phyloP scores from a whole-genome alignment of 2,888 invertebrate species.

The Dugesia japonica region DNA sequence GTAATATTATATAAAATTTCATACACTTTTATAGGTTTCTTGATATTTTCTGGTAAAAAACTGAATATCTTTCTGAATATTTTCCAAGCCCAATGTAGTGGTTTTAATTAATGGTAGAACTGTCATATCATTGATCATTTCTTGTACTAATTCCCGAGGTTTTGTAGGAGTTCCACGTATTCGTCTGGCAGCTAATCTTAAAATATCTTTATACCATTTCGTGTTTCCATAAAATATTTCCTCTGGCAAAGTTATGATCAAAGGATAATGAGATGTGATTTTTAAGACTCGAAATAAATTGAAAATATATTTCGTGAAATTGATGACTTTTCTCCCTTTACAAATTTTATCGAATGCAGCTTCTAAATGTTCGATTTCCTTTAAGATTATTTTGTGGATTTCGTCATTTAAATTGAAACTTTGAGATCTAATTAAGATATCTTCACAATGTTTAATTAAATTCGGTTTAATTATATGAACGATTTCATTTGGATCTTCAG shows the following conservation, averaged over 20 bases:
- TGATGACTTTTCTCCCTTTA: background rate
- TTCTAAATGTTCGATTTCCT: background rate
- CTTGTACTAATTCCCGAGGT: background rate
- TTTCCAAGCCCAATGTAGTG: background rate
- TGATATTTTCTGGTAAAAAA: slow-evolving; percentile 12
- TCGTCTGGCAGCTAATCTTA: background rate
- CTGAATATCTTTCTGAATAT: background rate
- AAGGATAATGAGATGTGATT: background rate
- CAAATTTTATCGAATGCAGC: background rate
- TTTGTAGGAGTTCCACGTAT: background rate
- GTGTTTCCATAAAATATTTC: slow-evolving; percentile 1
- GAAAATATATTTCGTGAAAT: slow-evolving; percentile 1
- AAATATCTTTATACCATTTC: background rate
- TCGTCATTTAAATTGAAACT: background rate
- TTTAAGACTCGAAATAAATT: background rate
- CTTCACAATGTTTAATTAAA: background rate
- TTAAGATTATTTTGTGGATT: background rate
- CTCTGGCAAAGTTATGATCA: background rate
- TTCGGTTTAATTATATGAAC: background rate
- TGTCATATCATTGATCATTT: slow-evolving; percentile 1
- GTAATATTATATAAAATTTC: background rate
- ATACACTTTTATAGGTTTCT: background rate
- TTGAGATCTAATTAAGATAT: background rate
- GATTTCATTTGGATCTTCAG: background rate
- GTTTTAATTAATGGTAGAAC: background rate